Conservation (phyloP, 2,888 invertebrate genomes). For the Rhagophthalmus giganteus region DNA sequence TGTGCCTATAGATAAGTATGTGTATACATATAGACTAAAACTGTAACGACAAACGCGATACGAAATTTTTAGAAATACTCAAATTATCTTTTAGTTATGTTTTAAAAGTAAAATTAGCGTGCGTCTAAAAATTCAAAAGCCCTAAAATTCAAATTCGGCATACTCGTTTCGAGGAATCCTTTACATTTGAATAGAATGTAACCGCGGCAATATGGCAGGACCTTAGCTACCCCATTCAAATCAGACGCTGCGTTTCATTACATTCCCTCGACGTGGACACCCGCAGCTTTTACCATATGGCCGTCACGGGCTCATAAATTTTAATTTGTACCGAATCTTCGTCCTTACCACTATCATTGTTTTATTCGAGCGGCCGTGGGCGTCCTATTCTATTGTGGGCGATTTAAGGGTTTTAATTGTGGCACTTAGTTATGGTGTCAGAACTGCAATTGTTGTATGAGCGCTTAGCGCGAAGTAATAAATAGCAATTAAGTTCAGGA, state of each 20-base stretch:
- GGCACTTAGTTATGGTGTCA: conserved; percentile 47
- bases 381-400: conserved; percentile 39
- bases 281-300: conserved; percentile 42
- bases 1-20: too few species aligned
- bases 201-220: too few species aligned
- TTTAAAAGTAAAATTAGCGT: too few species aligned
- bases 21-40: too few species aligned
- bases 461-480: conserved; percentile 46
- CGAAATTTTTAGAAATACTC: too few species aligned
- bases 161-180: too few species aligned
- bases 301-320: conserved; percentile 44
- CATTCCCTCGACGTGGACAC: conserved; percentile 38
- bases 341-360: conserved; percentile 34
- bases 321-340: conserved; percentile 42
- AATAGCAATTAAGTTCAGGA: conserved; percentile 47
- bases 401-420: conserved; percentile 45
- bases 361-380: conserved; percentile 34
- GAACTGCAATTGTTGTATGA: conserved; percentile 41
- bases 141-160: too few species aligned
- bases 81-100: too few species aligned
- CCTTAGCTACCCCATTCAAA: conserved; percentile 27
- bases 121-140: too few species aligned
- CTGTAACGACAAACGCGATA: too few species aligned
- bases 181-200: too few species aligned
- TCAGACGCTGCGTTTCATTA: conserved; percentile 32